Base-by-base conservation (phyloP, 1,140 invertebrate species). In the Trichonephila clavata region DNA sequence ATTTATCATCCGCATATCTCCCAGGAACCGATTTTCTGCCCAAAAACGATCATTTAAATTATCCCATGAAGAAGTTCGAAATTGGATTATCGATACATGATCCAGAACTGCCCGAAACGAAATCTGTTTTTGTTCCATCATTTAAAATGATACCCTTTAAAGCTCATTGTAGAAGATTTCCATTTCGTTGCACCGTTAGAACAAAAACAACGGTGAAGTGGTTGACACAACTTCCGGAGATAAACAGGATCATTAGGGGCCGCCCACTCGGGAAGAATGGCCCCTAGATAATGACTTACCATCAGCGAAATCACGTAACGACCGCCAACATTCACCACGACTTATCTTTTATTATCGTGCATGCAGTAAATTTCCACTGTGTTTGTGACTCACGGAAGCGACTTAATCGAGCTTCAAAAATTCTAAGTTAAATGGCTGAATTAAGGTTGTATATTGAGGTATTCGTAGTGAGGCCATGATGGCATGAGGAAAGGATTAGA, bases 261-360 rank as follows among this genome's bases (percentile, higher is more conserved):
- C 24, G 5, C 27, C 13, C 6, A 32, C 71, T 32, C 4, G 5
- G 61, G 61, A 63, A 63, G 71, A 77, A 77, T 77, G 32, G 27
- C 27, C 65, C 21, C 0, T 5, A 32, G 24, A 77, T 77, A 77
- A 77, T 77, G 27, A 27, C 18, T 13, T 71, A 27, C 16, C 71
- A 32, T 77, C 71, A 77, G 71, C 71, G 27, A 27, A 77, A 32
- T 77, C 27, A 16, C 18, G 27, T 39, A 20, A 77, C 24, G 71
- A 39, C 32, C 71, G 32, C 39, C 71, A 77, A 20, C 71, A 77
- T 77, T 21, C 16, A 32, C 27, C 24, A 27, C 27, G 71, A 77
- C 71, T 77, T 77, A 77, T 77, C 71, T 77, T 77, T 77, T 77
- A 77, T 77, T 77, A 77, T 77, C 71, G 18, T 5, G 16, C 27